Evolutionary conservation across 2,888 invertebrate genomes (phyloP).

Genomic region (Sympetrum striolatum): DNA sequence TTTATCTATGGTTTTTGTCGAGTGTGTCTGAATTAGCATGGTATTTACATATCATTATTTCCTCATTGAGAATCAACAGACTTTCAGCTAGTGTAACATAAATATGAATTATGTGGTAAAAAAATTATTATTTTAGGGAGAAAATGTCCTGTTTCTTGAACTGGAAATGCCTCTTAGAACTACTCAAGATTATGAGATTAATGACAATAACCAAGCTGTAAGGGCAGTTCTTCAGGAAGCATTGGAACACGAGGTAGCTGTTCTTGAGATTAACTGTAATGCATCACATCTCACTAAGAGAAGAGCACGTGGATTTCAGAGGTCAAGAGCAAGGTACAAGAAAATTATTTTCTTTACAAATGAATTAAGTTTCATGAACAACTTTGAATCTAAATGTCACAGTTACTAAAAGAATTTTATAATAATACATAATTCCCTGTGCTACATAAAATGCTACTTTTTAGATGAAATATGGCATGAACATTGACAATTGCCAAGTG

Average conservation of each 20-base stretch:
- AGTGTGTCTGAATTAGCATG: no score
- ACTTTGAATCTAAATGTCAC: not conserved
- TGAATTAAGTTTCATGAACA: not conserved
- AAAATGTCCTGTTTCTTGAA: constrained; percentile 77
- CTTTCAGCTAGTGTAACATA: no score
- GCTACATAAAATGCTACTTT: not conserved
- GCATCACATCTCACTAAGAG: not conserved
- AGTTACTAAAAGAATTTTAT: no score
- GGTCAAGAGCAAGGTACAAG: not conserved
- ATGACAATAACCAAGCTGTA: not conserved
- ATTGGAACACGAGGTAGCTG: not conserved
- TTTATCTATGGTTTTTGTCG: no score
- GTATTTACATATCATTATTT: no score
- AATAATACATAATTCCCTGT: not conserved
- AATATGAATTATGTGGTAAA: not conserved
- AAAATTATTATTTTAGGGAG: constrained; percentile 57
- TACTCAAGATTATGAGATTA: constrained; percentile 73
- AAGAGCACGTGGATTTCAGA: not conserved
- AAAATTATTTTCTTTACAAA: not conserved
- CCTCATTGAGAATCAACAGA: no score
- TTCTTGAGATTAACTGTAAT: constrained; percentile 6
- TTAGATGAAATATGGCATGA: not conserved
- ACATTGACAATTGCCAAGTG: not conserved
- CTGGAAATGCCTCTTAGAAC: constrained; percentile 79
- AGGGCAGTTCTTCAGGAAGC: constrained; percentile 19